A percentile compares a stretch with the other conserved stretches of the same genome.
These are phyloP conservation scores for Drosophila ironensis DNA, from an alignment of 1,140 invertebrate genomes.

Conservation along the genomic window DNA sequence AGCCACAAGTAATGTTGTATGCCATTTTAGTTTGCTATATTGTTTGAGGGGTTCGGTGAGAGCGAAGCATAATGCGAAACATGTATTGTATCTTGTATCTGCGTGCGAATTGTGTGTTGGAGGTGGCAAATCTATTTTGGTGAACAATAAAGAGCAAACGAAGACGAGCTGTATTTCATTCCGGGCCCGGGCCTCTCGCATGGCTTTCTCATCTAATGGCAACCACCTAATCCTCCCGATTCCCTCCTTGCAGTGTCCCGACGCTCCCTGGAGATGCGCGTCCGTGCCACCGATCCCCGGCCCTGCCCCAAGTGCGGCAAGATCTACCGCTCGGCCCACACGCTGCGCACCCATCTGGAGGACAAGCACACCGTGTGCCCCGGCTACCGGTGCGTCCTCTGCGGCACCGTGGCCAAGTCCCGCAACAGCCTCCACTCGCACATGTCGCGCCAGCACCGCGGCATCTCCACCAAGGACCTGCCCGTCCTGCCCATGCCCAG, in stretches of 20 bases:
- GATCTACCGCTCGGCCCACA: conserved; percentile 95
- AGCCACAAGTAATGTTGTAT: conserved; percentile 36
- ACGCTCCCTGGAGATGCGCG: conserved; percentile 91
- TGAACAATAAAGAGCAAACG: conserved; percentile 76
- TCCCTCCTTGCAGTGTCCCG: conserved; percentile 84
- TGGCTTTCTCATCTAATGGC: background rate
- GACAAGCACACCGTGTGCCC: conserved; percentile 96
- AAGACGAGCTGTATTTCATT: conserved; percentile 41
- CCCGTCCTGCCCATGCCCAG: conserved; percentile 95
- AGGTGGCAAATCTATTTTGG: conserved; percentile 74
- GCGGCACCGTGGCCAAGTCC: conserved; percentile 95
- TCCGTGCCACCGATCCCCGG: conserved; percentile 93
- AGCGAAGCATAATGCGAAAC: conserved; percentile 27
- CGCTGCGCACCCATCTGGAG: conserved; percentile 93
- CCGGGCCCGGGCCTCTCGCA: no score
- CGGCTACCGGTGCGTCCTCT: conserved; percentile 94
- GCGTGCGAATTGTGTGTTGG: conserved; percentile 25
- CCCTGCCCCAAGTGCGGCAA: conserved; percentile 96
- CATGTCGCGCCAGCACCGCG: conserved; percentile 95
- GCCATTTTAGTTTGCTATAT: conserved; percentile 68
- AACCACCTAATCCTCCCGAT: background rate
- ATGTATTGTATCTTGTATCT: conserved; percentile 53
- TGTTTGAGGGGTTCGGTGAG: conserved; percentile 55
- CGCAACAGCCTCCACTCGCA: conserved; percentile 95
- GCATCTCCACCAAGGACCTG: conserved; percentile 95